A percentile compares a stretch with the other conserved stretches of the same genome.
Conservation (phyloP, 2,797 vertebrate species). For the Poecilia gillii region DNA sequence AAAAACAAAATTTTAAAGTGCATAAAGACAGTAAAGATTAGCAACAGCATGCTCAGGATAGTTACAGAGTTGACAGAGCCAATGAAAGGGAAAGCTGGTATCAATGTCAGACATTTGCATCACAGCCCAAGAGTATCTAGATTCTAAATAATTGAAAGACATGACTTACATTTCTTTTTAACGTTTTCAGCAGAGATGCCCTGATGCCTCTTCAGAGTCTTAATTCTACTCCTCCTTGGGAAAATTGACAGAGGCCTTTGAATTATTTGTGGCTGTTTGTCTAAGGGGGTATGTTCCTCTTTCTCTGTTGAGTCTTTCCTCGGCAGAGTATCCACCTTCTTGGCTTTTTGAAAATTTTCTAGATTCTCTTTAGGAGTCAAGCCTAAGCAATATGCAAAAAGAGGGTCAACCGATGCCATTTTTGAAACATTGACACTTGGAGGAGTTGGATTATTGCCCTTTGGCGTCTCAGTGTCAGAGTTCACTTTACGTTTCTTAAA, state of each 20-base stretch:
- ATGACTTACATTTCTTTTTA: slow-evolving; percentile 77
- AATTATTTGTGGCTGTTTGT: slow-evolving; percentile 39
- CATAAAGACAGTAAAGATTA: slow-evolving; percentile 18
- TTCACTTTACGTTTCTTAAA: slow-evolving; percentile 65
- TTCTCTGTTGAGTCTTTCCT: slow-evolving; percentile 25
- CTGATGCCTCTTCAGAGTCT: slow-evolving; percentile 71
- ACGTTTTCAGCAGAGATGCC: slow-evolving; percentile 62
- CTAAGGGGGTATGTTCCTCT: slow-evolving; percentile 21
- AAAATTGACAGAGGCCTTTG: slow-evolving; percentile 39
- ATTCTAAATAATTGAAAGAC: slow-evolving; percentile 15
- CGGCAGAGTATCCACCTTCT: slow-evolving; percentile 23
- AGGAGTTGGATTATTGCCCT: slow-evolving; percentile 13
- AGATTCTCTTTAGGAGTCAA: slow-evolving; percentile 59
- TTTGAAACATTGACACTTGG: slow-evolving; percentile 30
- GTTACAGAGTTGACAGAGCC: slow-evolving; percentile 31
- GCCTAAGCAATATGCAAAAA: slow-evolving; percentile 68
- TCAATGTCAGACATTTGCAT: slow-evolving; percentile 13
- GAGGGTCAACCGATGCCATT: slow-evolving; percentile 57
- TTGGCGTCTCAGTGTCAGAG: slow-evolving; percentile 11
- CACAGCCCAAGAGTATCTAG: background rate
- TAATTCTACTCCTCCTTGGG: slow-evolving; percentile 53
- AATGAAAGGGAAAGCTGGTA: slow-evolving; percentile 17
- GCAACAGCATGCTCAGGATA: slow-evolving; percentile 23
- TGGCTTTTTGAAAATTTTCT: slow-evolving; percentile 16
- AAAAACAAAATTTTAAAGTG: slow-evolving; percentile 13